Evolutionary conservation across 1,140 invertebrate genomes (phyloP).

Genomic region (Drosophila arizonae): DNA sequence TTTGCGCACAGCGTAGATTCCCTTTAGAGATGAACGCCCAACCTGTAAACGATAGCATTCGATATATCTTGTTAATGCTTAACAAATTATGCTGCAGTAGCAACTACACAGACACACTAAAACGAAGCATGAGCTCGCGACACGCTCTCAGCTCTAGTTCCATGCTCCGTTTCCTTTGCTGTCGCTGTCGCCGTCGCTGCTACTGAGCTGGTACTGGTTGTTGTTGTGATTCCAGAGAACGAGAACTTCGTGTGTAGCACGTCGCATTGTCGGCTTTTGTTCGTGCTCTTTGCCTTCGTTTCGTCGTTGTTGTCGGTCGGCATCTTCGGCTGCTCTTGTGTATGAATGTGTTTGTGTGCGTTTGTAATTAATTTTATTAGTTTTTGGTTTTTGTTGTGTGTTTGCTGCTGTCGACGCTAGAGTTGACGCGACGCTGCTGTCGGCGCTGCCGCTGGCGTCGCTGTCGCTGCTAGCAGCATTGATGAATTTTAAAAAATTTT

Average conservation of each 20-base stretch:
- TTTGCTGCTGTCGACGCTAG: slow-evolving; percentile 67
- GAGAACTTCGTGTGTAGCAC: slow-evolving; percentile 43
- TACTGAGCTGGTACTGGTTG: background rate
- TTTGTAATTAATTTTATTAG: slow-evolving; percentile 83
- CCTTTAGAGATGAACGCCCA: slow-evolving; percentile 32
- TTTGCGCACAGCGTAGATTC: slow-evolving; percentile 21
- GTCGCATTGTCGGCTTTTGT: slow-evolving; percentile 45
- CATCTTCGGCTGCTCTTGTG: slow-evolving; percentile 35
- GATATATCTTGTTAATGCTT: slow-evolving; percentile 12
- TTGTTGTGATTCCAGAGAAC: slow-evolving; percentile 42
- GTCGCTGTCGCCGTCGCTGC: slow-evolving; percentile 15
- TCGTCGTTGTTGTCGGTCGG: slow-evolving; percentile 19
- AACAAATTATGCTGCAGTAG: slow-evolving; percentile 16
- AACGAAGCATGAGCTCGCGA: slow-evolving; percentile 11
- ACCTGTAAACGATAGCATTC: background rate
- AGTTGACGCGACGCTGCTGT: slow-evolving; percentile 39
- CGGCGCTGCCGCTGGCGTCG: slow-evolving; percentile 29
- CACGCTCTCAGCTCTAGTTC: slow-evolving; percentile 47
- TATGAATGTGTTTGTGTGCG: slow-evolving; percentile 63
- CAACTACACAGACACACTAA: background rate
- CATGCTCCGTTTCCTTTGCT: slow-evolving; percentile 55
- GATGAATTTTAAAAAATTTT: slow-evolving; percentile 83
- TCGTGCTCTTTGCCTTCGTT: slow-evolving; percentile 48
- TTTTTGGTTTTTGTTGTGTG: slow-evolving; percentile 80
- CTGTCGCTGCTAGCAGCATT: slow-evolving; percentile 46